A percentile compares a stretch with the other conserved stretches of the same genome.
phyloP scores from a whole-genome alignment of 2,797 vertebrate genomes.

The Emydoidea blandingii region DNA sequence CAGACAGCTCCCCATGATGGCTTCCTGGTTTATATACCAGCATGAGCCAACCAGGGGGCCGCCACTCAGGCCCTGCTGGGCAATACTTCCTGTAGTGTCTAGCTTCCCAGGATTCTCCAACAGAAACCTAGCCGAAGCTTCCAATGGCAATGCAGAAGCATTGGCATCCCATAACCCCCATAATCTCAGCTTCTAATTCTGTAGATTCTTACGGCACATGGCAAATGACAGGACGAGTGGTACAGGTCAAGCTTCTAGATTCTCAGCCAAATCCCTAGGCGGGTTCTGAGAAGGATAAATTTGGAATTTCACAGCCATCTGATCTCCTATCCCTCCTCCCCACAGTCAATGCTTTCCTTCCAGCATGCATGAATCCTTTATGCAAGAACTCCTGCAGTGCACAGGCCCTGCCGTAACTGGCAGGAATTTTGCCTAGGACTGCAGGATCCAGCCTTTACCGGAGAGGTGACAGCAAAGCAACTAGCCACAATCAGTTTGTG shows the following conservation, averaged over 20 bases:
- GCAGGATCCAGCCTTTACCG: neutral
- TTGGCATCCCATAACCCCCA: neutral
- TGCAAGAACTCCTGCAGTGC: neutral
- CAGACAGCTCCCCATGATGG: neutral
- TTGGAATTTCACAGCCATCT: neutral
- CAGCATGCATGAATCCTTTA: neutral
- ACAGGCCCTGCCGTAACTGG: neutral
- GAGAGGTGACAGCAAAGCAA: neutral
- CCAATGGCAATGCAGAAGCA: neutral
- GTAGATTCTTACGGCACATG: neutral
- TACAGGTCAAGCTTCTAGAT: neutral
- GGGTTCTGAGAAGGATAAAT: neutral
- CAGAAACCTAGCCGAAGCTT: neutral
- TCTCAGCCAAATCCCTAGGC: neutral
- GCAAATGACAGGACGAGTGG: neutral
- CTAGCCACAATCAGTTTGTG: accelerated
- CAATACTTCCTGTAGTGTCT: neutral
- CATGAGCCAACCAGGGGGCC: neutral
- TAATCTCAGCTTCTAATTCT: neutral
- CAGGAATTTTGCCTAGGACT: neutral
- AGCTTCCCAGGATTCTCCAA: neutral
- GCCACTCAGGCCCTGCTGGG: neutral
- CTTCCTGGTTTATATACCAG: neutral
- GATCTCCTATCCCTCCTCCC: neutral
- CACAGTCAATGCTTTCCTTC: neutral